Conservation (phyloP, 2,113 vertebrate species). For the Opisthocomus hoazin region DNA sequence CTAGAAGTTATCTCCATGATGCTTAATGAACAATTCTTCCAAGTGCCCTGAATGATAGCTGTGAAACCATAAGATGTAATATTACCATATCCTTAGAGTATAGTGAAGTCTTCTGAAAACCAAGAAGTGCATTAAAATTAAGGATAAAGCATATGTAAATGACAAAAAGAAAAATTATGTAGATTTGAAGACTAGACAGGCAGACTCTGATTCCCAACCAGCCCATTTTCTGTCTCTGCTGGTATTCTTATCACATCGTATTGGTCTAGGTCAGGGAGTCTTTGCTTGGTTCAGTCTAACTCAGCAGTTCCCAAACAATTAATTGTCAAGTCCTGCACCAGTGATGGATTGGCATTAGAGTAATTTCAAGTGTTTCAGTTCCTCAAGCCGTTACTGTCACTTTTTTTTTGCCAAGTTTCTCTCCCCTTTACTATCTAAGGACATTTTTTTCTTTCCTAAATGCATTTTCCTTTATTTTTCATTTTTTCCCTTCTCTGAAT, state of each 20-base stretch:
- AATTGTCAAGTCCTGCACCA: not conserved
- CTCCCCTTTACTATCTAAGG: not conserved
- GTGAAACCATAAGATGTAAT: not conserved
- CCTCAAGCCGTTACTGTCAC: not conserved
- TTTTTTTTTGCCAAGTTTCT: not conserved
- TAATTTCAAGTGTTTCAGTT: not conserved
- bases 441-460: not conserved
- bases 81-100: conserved; percentile 21
- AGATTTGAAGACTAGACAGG: not conserved
- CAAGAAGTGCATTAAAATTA: conserved; percentile 38
- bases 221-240: conserved; percentile 7
- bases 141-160: conserved; percentile 17
- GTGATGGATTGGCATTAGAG: not conserved
- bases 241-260: not conserved
- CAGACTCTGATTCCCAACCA: not conserved
- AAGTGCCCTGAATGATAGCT: conserved; percentile 23
- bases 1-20: conserved; percentile 31
- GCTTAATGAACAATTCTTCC: conserved; percentile 45
- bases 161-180: conserved; percentile 8
- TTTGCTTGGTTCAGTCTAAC: not conserved
- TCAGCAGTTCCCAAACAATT: conserved; percentile 10
- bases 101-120: conserved; percentile 33
- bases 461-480: not conserved
- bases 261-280: not conserved
- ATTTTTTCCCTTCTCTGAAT: not conserved